Evolutionary conservation across 1,140 invertebrate species (phyloP).

Genomic region (Drosophila bipectinata): DNA sequence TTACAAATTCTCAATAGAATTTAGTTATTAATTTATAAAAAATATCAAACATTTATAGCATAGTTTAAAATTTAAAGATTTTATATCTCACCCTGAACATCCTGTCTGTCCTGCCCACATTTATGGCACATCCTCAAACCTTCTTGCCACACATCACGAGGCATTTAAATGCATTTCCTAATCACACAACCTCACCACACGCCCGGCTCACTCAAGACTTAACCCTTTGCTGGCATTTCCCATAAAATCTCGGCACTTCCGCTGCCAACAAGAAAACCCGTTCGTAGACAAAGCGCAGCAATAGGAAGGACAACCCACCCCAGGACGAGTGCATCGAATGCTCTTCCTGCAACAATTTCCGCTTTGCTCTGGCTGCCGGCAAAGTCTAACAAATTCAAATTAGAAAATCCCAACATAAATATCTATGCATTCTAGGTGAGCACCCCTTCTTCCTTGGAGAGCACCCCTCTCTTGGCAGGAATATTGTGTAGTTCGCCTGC

Average conservation of each 20-base stretch:
- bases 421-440: slow-evolving; percentile 62
- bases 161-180: slow-evolving; percentile 52
- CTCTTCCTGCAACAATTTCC: slow-evolving; percentile 80
- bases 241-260: slow-evolving; percentile 76
- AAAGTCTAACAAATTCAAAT: slow-evolving; percentile 78
- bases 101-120: slow-evolving; percentile 14
- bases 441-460: background rate
- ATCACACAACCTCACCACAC: slow-evolving; percentile 49
- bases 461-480: background rate
- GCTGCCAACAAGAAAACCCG: slow-evolving; percentile 40
- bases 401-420: slow-evolving; percentile 80
- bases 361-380: slow-evolving; percentile 65
- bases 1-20: no score
- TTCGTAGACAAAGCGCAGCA: slow-evolving; percentile 9
- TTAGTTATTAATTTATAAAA: no score
- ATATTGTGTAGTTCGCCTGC: slow-evolving; percentile 42
- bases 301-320: slow-evolving; percentile 19
- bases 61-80: background rate
- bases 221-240: slow-evolving; percentile 67
- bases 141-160: background rate
- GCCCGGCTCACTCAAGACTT: slow-evolving; percentile 36
- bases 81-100: slow-evolving; percentile 3
- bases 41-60: no score
- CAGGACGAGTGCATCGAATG: slow-evolving; percentile 48
- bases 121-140: slow-evolving; percentile 43